Base-by-base conservation (phyloP, 2,797 vertebrate genomes). In the Aulostomus chinensis region DNA sequence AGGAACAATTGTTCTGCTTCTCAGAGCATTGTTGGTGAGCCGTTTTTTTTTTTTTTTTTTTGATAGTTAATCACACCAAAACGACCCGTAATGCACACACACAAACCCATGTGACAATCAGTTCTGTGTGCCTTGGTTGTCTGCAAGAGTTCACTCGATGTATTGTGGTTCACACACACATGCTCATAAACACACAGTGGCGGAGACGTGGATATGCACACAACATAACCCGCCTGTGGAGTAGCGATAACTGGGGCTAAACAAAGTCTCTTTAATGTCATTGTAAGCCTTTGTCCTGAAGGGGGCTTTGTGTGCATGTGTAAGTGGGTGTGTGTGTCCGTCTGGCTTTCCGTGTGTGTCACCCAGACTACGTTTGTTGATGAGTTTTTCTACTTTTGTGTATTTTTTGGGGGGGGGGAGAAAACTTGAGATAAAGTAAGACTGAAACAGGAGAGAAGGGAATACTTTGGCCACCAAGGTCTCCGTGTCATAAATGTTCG, bases 201-300 rank as follows among this genome's bases (percentile, higher is more conserved):
- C 16, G 25, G 37, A 36, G 61, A 48, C 50, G 17, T 58, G 67
- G 68, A 85, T 71, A 61, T 60, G 58, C 61, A 57, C 73, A 68
- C 67, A 68, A 37, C 73, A 71, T 50, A 81, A 78, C 68, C 69
- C 65, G 81, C 52, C 87, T 91, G 90, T 79, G 60, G 72, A 76
- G 68, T 48, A 70, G 75, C 29, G 88, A 90, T 91, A 90, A 87
- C 81, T 69, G 60, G 32, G 68, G 60, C 76, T 79, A 88, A 88
- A 91, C 85, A 89, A 88, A 88, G 78, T 50, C 68, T 71, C 74
- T 86, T 88, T 88, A 88, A 90, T 89, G 87, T 89, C 76, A 81
- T 61, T 61, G 68, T 87, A 83, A 90, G 80, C 81, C 74, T 76
- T 74, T 58, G 68, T 85, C 84, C 84, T 85, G 73, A 78, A 85